Base-by-base conservation (phyloP, 2,113 vertebrate genomes). In the Saguinus midas region DNA sequence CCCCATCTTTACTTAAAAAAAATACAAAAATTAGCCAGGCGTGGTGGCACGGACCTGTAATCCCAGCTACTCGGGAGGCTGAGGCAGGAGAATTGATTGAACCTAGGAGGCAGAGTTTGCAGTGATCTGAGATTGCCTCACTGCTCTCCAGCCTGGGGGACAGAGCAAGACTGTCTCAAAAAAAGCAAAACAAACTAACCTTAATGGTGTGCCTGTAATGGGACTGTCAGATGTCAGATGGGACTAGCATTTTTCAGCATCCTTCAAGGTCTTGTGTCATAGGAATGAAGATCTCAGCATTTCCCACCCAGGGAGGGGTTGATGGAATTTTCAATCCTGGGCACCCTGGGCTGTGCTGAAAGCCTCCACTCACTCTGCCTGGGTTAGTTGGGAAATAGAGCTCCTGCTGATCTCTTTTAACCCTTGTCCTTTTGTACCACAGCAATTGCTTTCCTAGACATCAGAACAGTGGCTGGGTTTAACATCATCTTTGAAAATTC, bases 401-500 rank as follows among this genome's bases (percentile, higher is more conserved):
- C 5, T 2, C 32, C 13, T 2, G 0, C 16, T 0, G 0, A 66
- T 68, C 66, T 32, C 57, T 73, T 25, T 81, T 52, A 76, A 10
- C 23, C 4, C 27, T 66, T 20, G 2, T 32, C 48, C 43, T 6
- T 1, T 23, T 14, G 57, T 6, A 16, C 32, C 11, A 8, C 3
- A 29, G 18, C 10, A 32, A 1, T 45, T 23, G n/a, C 68, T 88
- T 94, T 92, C 48, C 17, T 57, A 32, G 29, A 20, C 18, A 2
- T 43, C 9, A 25, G 37, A 90, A 40, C 16, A 81, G 14, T 5
- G 13, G 17, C 29, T 52, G 83, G 81, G 95, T 97, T 98, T 82
- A 57, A 75, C 29, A 78, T 83, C 45, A 84, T 86, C 40, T 76
- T 78, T 90, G 43, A 89, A 96, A 97, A 97, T 95, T 81, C 78